These are phyloP conservation scores for Heterodera schachtii DNA, from an alignment of 1,140 invertebrate genomes.

Conservation along the genomic window DNA sequence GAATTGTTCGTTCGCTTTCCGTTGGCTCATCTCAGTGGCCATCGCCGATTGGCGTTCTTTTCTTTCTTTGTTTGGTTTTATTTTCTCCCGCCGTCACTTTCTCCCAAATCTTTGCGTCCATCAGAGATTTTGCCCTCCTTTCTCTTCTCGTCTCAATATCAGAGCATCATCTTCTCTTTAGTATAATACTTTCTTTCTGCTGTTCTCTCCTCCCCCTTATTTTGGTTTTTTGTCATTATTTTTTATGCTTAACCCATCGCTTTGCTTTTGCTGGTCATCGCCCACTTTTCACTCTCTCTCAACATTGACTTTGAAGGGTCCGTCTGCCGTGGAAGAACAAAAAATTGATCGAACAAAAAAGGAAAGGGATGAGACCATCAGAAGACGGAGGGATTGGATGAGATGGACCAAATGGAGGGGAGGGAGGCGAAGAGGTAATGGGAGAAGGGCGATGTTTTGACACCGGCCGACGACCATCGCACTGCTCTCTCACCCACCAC, in stretches of 20 bases:
- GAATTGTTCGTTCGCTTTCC: no score
- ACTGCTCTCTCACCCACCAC: neutral
- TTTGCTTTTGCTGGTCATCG: neutral
- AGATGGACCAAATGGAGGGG: neutral
- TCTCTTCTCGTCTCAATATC: no score
- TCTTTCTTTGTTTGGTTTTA: neutral
- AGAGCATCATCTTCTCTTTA: no score
- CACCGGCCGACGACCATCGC: neutral
- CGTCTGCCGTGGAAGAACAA: neutral
- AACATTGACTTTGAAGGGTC: neutral
- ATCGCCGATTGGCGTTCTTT: no score
- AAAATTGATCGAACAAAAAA: slow-evolving; percentile 10
- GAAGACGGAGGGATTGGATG: neutral
- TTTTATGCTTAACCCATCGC: neutral
- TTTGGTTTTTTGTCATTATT: neutral
- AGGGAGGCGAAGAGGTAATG: neutral
- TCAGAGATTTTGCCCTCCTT: neutral
- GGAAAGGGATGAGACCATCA: neutral
- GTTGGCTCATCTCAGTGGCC: no score
- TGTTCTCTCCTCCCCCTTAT: neutral
- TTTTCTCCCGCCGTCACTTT: neutral
- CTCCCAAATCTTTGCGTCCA: neutral
- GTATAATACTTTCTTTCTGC: neutral
- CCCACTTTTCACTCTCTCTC: no score
- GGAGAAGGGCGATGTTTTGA: neutral